Evolutionary conservation across 2,113 vertebrate genomes (phyloP), one percentile per base, ranked within the genome.

Genomic region (Pedionomus torquatus): DNA sequence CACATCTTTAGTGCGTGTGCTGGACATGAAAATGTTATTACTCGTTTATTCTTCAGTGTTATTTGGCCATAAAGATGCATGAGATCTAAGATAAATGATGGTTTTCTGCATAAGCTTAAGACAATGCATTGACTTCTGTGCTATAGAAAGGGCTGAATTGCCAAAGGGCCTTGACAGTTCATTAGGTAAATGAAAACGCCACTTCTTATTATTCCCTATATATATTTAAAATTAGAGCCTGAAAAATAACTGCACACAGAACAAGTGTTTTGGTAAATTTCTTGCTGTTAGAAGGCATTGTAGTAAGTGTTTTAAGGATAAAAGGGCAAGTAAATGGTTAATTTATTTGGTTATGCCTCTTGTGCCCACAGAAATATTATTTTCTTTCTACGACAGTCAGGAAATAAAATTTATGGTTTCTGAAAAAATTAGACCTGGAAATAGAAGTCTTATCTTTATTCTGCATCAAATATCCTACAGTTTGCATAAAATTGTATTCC

Each of bases 151-250:
- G 54, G 39, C 54, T 93, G 79, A 80, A 93, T 65, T 92, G 69
- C 80, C 95, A 89, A 93, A 95, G 68, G 70, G 31, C 72, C 63
- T 89, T 89, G 64, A 76, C 39, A 72, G 60, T 89, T 88, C 81
- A 89, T 97, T 95, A 51, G 81, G 68, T 76, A 95, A 95, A 94
- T 79, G 18, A 83, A 96, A 84, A 79, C 77, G 17, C 41, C 16
- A 17, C 25, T 71, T 87, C 58, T 69, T 43, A 14, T 74, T 12
- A 52, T 80, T 60, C 39, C 39, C 43, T 75, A 10, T 31, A 39
- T 49, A 51, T 46, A 30, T 51, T 83, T 82, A 39, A 77, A 91
- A 65, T 79, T 30, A 41, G 28, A 77, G 48, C 48, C 28, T 64
- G 19, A 66, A 76, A 76, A 82, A 72, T 25, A 66, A 11, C 61